Percentiles rank a stretch among this genome's conserved stretches.
Conservation (phyloP, 2,797 vertebrate species). For the Thunnus albacares region DNA sequence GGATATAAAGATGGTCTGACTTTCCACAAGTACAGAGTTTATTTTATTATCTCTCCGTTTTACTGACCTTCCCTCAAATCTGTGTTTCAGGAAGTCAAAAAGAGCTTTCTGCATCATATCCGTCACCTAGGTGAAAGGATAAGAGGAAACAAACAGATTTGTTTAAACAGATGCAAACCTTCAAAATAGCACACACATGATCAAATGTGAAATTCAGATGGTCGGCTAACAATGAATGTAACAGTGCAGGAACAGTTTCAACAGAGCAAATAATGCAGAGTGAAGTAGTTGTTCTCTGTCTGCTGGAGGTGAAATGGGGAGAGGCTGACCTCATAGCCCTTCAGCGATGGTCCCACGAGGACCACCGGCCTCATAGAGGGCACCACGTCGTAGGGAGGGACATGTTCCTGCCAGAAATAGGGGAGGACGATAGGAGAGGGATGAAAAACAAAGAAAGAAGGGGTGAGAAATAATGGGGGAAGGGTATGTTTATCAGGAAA, state of each 20-base stretch:
- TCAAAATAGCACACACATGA: neutral
- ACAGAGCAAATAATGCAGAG: slow-evolving; percentile 2
- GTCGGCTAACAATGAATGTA: neutral
- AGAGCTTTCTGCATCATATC: slow-evolving; percentile 99
- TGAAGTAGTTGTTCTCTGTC: slow-evolving; percentile 11
- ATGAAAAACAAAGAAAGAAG: slow-evolving; percentile 24
- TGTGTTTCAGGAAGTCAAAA: slow-evolving; percentile 97
- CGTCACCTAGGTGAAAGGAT: slow-evolving; percentile 87
- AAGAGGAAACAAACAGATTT: neutral
- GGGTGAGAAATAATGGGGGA: neutral
- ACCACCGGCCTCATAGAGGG: slow-evolving; percentile 98
- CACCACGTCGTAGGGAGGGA: slow-evolving; percentile 96
- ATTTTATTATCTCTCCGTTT: neutral
- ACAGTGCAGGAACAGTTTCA: slow-evolving; percentile 11
- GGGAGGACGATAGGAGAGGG: slow-evolving; percentile 33
- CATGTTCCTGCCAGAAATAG: slow-evolving; percentile 88
- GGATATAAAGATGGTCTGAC: neutral
- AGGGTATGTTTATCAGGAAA: slow-evolving; percentile 12
- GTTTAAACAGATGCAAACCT: neutral
- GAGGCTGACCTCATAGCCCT: slow-evolving; percentile 94
- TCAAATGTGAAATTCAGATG: neutral
- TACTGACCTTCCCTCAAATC: slow-evolving; percentile 95
- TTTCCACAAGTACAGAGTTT: neutral
- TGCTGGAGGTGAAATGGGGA: slow-evolving; percentile 50
- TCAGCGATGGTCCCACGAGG: slow-evolving; percentile 96